phyloP scores from a whole-genome alignment of 1,140 invertebrate species.

The Musca vetustissima region DNA sequence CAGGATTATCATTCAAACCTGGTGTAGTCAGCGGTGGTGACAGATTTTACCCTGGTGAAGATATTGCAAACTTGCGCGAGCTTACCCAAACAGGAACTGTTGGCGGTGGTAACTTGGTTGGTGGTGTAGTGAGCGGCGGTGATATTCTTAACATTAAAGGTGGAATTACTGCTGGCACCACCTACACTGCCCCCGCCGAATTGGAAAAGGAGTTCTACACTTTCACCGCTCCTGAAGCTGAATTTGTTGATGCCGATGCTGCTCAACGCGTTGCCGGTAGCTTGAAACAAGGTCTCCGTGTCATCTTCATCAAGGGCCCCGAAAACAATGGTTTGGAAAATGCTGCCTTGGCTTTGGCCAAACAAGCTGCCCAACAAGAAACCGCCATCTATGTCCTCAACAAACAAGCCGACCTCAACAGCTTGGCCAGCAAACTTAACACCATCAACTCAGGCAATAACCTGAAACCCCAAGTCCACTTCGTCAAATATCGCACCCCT shows the following conservation, averaged over 20 bases:
- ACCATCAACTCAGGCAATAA: constrained; percentile 30
- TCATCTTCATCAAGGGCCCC: constrained; percentile 50
- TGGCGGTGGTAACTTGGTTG: not conserved
- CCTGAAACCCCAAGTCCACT: constrained; percentile 50
- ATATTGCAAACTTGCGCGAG: no score
- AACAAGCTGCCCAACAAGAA: constrained; percentile 43
- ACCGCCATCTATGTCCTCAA: constrained; percentile 52
- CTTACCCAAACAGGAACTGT: no score
- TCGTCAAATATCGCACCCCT: constrained; percentile 50
- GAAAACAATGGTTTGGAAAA: constrained; percentile 47
- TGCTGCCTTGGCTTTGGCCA: constrained; percentile 44
- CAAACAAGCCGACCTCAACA: constrained; percentile 49
- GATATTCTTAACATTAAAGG: no score
- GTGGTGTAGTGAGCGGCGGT: not conserved
- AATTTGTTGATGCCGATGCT: constrained; percentile 32
- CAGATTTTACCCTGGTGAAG: not conserved
- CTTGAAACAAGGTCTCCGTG: constrained; percentile 42
- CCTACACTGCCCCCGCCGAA: constrained; percentile 40
- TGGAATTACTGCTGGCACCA: not conserved
- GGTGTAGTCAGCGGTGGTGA: not conserved
- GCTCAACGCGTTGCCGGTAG: constrained; percentile 29
- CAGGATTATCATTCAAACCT: constrained; percentile 8
- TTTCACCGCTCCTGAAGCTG: constrained; percentile 41
- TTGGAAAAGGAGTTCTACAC: constrained; percentile 47
- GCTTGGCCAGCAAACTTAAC: constrained; percentile 43